Conservation (phyloP, 2,888 invertebrate species). For the Pheosia gnoma region DNA sequence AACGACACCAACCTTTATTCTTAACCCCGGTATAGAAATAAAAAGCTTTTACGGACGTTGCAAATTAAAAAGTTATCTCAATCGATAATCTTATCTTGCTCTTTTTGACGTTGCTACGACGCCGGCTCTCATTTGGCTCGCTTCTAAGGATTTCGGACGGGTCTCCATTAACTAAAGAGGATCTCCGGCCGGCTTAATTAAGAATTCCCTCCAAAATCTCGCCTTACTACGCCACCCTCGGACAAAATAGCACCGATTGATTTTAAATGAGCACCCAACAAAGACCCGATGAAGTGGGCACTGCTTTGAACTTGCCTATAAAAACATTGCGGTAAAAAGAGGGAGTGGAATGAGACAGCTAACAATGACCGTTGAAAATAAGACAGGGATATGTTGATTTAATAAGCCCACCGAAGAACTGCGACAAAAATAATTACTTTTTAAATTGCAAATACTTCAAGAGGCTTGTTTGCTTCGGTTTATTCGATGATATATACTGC, state of each 20-base stretch:
- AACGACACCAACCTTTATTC: slow-evolving; percentile 3
- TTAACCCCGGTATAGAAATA: slow-evolving; percentile 30
- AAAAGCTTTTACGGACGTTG: slow-evolving; percentile 41
- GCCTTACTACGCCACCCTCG: slow-evolving; percentile 62
- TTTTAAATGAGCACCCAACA: slow-evolving; percentile 78
- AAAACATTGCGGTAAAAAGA: slow-evolving; percentile 65
- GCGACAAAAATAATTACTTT: slow-evolving; percentile 34
- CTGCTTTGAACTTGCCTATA: slow-evolving; percentile 60
- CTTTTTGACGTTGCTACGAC: slow-evolving; percentile 58
- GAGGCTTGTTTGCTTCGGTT: slow-evolving; percentile 22
- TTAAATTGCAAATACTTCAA: slow-evolving; percentile 37
- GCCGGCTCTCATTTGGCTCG: slow-evolving; percentile 65
- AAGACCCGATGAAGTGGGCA: slow-evolving; percentile 59
- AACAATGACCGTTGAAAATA: too few species aligned
- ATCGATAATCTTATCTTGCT: slow-evolving; percentile 59
- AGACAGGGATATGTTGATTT: slow-evolving; percentile 40
- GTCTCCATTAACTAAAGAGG: slow-evolving; percentile 79
- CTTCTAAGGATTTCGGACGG: slow-evolving; percentile 69
- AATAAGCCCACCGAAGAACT: slow-evolving; percentile 30
- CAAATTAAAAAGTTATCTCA: slow-evolving; percentile 59
- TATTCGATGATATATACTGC: too few species aligned
- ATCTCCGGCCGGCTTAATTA: slow-evolving; percentile 77
- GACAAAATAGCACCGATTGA: slow-evolving; percentile 77
- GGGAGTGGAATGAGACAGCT: slow-evolving; percentile 12
- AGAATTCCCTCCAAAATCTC: slow-evolving; percentile 80